phyloP scores from a whole-genome alignment of 1,140 invertebrate species.

The Coptotermes formosanus region DNA sequence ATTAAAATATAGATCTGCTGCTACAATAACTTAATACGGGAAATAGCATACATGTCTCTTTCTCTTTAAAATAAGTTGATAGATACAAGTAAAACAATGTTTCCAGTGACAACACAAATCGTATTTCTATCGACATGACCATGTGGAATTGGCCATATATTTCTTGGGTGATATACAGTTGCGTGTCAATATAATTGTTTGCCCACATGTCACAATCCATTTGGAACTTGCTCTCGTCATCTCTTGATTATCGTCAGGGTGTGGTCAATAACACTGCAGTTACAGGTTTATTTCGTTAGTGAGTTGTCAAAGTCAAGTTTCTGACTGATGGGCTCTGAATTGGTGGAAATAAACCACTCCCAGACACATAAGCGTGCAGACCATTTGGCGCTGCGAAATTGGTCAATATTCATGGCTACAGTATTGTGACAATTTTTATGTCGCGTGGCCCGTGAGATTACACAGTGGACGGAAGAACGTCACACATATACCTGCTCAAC shows the following conservation, averaged over 20 bases:
- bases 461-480: no score
- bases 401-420: background rate
- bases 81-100: no score
- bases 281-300: background rate
- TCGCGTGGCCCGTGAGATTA: background rate
- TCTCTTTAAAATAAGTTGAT: no score
- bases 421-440: background rate
- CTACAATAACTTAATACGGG: no score
- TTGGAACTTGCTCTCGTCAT: background rate
- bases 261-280: background rate
- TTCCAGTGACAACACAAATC: no score
- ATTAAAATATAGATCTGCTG: no score
- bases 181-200: background rate
- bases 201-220: constrained; percentile 13
- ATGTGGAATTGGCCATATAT: background rate
- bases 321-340: background rate
- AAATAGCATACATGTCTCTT: no score
- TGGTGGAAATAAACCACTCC: background rate
- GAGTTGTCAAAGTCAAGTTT: background rate
- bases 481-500: no score
- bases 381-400: background rate
- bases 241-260: background rate
- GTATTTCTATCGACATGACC: background rate
- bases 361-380: background rate
- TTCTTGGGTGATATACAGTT: background rate